These are phyloP conservation scores for Heliconius sara DNA, from an alignment of 2,888 invertebrate genomes.

Conservation along the genomic window DNA sequence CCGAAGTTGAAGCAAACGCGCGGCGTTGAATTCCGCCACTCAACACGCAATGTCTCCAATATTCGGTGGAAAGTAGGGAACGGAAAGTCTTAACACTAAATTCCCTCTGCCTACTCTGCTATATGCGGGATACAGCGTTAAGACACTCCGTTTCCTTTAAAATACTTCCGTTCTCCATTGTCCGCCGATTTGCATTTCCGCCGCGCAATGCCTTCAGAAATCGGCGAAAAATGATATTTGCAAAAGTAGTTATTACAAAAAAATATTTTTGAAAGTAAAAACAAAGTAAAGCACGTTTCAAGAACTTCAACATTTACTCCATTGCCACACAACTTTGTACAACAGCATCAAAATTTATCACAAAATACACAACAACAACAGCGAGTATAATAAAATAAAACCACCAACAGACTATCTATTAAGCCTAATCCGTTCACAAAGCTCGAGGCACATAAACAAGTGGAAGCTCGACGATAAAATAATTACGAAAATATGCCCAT, in stretches of 20 bases:
- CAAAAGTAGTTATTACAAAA: not conserved
- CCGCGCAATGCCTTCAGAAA: not conserved
- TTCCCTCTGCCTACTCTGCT: no score
- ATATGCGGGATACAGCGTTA: no score
- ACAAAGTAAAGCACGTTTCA: no score
- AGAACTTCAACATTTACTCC: not conserved
- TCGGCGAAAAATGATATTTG: no score
- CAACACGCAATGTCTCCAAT: no score
- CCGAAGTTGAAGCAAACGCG: no score
- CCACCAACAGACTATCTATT: slow-evolving; percentile 16
- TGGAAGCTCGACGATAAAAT: slow-evolving; percentile 22
- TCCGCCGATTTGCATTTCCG: no score
- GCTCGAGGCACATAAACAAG: slow-evolving; percentile 17
- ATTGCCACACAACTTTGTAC: not conserved
- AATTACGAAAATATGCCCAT: slow-evolving; percentile 16
- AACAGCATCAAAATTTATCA: not conserved
- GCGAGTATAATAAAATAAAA: not conserved
- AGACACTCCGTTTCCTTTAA: not conserved
- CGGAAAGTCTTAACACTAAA: no score
- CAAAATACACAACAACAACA: not conserved
- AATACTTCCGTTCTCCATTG: not conserved
- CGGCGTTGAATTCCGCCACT: no score
- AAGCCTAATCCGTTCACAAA: slow-evolving; percentile 20
- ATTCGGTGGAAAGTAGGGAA: no score
- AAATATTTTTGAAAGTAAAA: no score